A percentile compares a stretch with the other conserved stretches of the same genome.
Evolutionary conservation across 2,113 vertebrate genomes (phyloP).

Genomic region (Diadophis punctatus): DNA sequence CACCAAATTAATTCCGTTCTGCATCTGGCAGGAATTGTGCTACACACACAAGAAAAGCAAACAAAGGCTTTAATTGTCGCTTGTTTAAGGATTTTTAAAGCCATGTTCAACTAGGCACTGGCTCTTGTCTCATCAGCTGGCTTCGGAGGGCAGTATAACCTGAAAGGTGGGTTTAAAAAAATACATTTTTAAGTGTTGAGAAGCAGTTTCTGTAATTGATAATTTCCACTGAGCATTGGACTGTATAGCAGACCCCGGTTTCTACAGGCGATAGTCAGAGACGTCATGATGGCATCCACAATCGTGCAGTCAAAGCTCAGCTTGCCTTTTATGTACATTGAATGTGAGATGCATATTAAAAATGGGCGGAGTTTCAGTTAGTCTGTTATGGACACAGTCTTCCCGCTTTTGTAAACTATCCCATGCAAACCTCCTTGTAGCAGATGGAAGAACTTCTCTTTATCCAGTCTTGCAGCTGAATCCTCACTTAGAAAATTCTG

Average conservation of each 20-base stretch:
- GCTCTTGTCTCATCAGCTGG: background rate
- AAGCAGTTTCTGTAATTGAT: background rate
- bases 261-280: background rate
- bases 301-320: background rate
- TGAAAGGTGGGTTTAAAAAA: background rate
- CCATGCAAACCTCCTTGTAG: background rate
- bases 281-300: background rate
- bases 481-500: background rate
- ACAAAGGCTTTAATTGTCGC: background rate
- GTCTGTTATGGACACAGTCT: background rate
- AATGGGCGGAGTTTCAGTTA: background rate
- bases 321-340: background rate
- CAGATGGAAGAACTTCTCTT: background rate
- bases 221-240: background rate
- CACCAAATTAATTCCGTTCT: background rate
- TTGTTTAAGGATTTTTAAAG: background rate
- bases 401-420: background rate
- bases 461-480: background rate
- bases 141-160: background rate
- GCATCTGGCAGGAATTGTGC: background rate
- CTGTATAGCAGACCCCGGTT: background rate
- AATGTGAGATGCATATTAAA: background rate
- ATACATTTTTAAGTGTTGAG: background rate
- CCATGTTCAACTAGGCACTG: background rate
- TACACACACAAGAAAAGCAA: background rate